phyloP scores from a whole-genome alignment of 1,140 invertebrate genomes.

The Aphaenogaster ashmeadi region DNA sequence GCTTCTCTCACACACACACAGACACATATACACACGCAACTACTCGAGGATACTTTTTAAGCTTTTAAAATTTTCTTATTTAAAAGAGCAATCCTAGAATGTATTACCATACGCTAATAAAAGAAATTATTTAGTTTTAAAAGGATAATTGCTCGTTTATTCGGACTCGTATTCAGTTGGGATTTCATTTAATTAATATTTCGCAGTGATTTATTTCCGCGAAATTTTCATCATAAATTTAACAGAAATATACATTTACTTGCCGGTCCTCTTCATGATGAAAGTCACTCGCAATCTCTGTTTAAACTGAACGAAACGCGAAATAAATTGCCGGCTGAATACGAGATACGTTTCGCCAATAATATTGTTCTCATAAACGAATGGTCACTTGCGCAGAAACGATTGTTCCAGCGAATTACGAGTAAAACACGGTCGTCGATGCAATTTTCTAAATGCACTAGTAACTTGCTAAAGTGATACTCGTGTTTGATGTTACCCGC shows the following conservation, averaged over 20 bases:
- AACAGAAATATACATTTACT: slow-evolving; percentile 24
- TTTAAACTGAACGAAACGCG: background rate
- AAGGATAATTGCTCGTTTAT: background rate
- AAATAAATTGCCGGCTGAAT: slow-evolving; percentile 36
- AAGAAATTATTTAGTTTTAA: background rate
- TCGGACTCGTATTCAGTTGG: background rate
- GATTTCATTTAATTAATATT: slow-evolving; percentile 33
- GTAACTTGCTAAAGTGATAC: slow-evolving; percentile 41
- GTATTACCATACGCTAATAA: background rate
- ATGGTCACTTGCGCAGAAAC: slow-evolving; percentile 37
- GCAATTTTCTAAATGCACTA: slow-evolving; percentile 61
- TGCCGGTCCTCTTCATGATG: background rate
- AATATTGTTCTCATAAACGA: slow-evolving; percentile 35
- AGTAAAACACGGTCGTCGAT: slow-evolving; percentile 33
- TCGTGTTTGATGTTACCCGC: slow-evolving; percentile 49
- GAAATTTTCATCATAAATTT: slow-evolving; percentile 17
- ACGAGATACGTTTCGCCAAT: background rate
- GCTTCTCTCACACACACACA: background rate
- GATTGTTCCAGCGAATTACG: slow-evolving; percentile 33
- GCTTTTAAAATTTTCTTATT: background rate
- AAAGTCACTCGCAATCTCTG: slow-evolving; percentile 21
- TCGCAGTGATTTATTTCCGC: background rate
- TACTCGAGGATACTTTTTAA: background rate
- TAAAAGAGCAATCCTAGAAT: background rate
- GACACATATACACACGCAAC: too few species aligned